phyloP scores from a whole-genome alignment of 2,888 invertebrate genomes.

The Monoplex corrugatus region DNA sequence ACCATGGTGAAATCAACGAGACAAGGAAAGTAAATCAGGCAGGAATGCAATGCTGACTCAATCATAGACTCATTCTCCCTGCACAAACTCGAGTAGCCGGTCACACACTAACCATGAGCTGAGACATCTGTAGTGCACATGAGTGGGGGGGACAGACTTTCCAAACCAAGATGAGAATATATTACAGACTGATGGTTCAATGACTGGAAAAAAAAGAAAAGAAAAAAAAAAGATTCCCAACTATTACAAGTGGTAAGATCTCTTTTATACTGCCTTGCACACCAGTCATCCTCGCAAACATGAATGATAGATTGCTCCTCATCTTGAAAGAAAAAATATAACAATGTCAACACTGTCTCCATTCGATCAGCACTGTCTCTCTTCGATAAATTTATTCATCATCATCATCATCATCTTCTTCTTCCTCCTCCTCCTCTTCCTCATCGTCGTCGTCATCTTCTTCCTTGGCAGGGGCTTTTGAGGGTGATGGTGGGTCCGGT shows the following conservation, averaged over 20 bases:
- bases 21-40: neutral
- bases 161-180: no score
- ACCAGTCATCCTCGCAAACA: neutral
- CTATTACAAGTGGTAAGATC: no score
- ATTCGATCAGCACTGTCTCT: neutral
- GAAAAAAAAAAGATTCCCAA: no score
- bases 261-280: no score
- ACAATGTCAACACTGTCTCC: neutral
- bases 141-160: no score
- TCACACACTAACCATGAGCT: neutral
- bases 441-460: conserved; percentile 56
- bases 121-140: no score
- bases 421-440: conserved; percentile 58
- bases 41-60: conserved; percentile 10
- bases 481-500: conserved; percentile 45
- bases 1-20: no score
- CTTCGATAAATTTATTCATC: conserved; percentile 3
- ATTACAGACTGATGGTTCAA: no score
- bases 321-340: neutral
- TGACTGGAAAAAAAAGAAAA: no score
- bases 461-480: conserved; percentile 51
- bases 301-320: conserved; percentile 9
- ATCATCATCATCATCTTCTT: conserved; percentile 52
- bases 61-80: neutral
- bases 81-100: neutral